Evolutionary conservation across 2,888 invertebrate genomes (phyloP).

Genomic region (Catonia carolina): DNA sequence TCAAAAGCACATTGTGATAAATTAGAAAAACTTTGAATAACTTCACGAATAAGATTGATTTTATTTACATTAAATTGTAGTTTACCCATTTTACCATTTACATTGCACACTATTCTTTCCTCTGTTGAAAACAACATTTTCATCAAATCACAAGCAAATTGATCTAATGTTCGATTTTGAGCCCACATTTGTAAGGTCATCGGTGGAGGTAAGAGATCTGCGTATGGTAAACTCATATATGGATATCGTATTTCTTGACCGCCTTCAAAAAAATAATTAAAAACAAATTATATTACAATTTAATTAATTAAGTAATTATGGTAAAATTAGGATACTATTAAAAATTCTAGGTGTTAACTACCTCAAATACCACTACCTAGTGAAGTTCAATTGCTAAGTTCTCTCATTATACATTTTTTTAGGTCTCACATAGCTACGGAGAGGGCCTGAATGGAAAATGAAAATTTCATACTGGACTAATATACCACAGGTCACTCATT

Average conservation of each 20-base stretch:
- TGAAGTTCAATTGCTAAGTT: too few species aligned
- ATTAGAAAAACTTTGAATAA: slow-evolving; percentile 43
- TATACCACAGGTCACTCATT: too few species aligned
- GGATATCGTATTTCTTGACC: slow-evolving; percentile 27
- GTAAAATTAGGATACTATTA: too few species aligned
- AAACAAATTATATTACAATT: background rate
- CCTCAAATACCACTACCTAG: too few species aligned
- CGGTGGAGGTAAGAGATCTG: slow-evolving; percentile 43
- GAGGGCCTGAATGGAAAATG: too few species aligned
- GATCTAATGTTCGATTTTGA: slow-evolving; percentile 44
- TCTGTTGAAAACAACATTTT: slow-evolving; percentile 45
- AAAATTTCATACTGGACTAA: too few species aligned
- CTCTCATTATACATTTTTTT: too few species aligned
- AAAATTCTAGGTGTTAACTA: too few species aligned
- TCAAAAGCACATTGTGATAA: slow-evolving; percentile 44
- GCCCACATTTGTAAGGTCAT: slow-evolving; percentile 45
- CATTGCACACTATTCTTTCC: slow-evolving; percentile 45
- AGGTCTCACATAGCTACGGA: too few species aligned
- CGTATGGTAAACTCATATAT: slow-evolving; percentile 44
- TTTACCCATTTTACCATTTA: slow-evolving; percentile 47
- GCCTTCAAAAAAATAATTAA: background rate
- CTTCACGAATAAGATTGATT: slow-evolving; percentile 44
- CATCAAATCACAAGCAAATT: slow-evolving; percentile 46
- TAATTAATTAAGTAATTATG: too few species aligned
- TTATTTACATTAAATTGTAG: slow-evolving; percentile 45